Evolutionary conservation across 2,797 vertebrate genomes (phyloP).

Genomic region (Labroides dimidiatus): DNA sequence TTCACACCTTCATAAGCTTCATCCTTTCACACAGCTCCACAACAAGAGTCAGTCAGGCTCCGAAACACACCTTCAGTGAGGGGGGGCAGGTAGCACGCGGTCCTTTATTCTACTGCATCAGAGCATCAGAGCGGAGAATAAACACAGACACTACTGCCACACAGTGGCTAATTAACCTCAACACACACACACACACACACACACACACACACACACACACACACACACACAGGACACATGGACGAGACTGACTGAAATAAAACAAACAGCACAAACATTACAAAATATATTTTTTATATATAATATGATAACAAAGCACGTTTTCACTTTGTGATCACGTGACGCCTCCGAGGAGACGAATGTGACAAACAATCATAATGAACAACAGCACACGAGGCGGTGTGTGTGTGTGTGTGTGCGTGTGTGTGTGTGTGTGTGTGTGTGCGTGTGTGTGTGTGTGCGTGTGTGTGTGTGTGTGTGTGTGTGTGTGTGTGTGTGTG

Average conservation of each 20-base stretch:
- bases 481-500: too few relatives aligned
- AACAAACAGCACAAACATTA: constrained; percentile 74
- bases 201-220: constrained; percentile 32
- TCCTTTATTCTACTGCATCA: not conserved
- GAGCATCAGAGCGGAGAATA: constrained; percentile 6
- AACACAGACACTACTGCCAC: constrained; percentile 72
- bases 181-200: constrained; percentile 41
- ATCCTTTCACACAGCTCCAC: not conserved
- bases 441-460: constrained; percentile 26
- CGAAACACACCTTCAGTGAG: not conserved
- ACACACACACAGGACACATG: constrained; percentile 52
- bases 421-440: too few relatives aligned
- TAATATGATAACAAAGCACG: constrained; percentile 80
- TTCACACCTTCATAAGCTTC: not conserved
- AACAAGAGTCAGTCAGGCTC: not conserved
- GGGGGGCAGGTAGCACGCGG: not conserved
- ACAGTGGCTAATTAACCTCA: constrained; percentile 71
- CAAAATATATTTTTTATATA: constrained; percentile 81
- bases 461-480: not conserved
- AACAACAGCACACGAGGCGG: constrained; percentile 51
- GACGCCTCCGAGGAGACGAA: constrained; percentile 63
- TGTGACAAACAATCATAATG: constrained; percentile 73
- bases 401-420: not conserved
- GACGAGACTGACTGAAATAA: constrained; percentile 67
- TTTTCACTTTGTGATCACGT: constrained; percentile 81